A percentile compares a stretch with the other conserved stretches of the same genome.
These are phyloP conservation scores for Homalodisca vitripennis DNA, from an alignment of 1,140 invertebrate genomes.

Conservation along the genomic window DNA sequence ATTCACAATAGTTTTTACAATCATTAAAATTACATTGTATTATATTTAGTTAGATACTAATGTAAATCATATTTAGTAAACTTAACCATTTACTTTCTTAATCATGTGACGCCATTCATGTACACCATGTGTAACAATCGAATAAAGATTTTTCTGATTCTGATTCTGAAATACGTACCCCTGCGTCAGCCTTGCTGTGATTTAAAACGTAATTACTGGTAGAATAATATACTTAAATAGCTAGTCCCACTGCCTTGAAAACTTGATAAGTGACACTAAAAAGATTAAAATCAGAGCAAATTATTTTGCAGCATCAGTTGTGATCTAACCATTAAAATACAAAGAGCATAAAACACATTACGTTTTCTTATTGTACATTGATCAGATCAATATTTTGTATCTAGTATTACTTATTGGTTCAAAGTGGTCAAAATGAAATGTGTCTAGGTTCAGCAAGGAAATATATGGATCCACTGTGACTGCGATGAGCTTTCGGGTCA, in stretches of 20 bases:
- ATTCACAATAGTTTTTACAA: too few relatives aligned
- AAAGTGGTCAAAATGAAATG: slow-evolving; percentile 1
- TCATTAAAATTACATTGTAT: too few relatives aligned
- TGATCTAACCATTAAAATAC: neutral
- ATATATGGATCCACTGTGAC: slow-evolving; percentile 42
- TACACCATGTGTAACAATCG: too few relatives aligned
- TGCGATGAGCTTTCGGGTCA: slow-evolving; percentile 35
- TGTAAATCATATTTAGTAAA: too few relatives aligned
- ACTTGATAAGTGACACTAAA: neutral
- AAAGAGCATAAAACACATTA: neutral
- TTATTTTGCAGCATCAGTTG: neutral
- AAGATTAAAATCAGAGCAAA: neutral
- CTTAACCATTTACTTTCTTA: too few relatives aligned
- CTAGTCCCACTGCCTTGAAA: neutral
- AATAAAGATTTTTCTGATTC: too few relatives aligned
- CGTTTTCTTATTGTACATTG: neutral
- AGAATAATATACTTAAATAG: neutral
- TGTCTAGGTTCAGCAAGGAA: slow-evolving; percentile 41
- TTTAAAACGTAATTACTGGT: too few relatives aligned
- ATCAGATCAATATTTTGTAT: neutral
- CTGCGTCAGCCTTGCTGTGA: too few relatives aligned
- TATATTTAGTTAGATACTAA: too few relatives aligned
- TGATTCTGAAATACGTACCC: too few relatives aligned
- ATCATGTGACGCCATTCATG: too few relatives aligned
- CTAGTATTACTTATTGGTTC: neutral